Conservation (phyloP, 2,113 vertebrate genomes). For the Coptodon bakossiorum region DNA sequence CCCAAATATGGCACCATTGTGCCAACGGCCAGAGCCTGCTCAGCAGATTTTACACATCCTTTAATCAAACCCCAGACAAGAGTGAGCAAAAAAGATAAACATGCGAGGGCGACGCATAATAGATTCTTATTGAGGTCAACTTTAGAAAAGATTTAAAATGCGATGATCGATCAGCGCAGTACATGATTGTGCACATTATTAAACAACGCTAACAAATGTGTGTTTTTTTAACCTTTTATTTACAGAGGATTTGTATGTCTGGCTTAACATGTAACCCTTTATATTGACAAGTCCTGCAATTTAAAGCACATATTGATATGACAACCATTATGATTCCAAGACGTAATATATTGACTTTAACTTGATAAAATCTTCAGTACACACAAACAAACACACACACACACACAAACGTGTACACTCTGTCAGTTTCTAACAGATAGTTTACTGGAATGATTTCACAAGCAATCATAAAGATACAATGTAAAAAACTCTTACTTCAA, state of each 20-base stretch:
- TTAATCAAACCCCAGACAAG: constrained; percentile 23
- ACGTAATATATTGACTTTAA: constrained; percentile 74
- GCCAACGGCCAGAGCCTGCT: constrained; percentile 22
- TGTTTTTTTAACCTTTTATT: constrained; percentile 68
- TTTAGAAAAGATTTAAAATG: background rate
- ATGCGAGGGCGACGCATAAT: background rate
- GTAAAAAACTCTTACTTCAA: constrained; percentile 77
- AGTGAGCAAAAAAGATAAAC: background rate
- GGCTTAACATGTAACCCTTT: constrained; percentile 73
- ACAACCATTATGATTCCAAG: constrained; percentile 75
- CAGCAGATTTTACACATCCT: constrained; percentile 64
- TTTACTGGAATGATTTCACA: constrained; percentile 78
- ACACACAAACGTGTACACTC: constrained; percentile 69
- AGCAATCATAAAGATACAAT: constrained; percentile 80
- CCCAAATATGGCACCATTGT: constrained; percentile 36
- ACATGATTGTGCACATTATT: background rate
- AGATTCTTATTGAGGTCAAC: background rate
- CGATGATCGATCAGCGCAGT: background rate
- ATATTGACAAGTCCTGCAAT: constrained; percentile 74
- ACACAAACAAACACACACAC: constrained; percentile 62
- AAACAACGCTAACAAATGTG: background rate
- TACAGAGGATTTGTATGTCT: constrained; percentile 76
- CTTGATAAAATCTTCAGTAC: constrained; percentile 70
- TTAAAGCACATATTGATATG: constrained; percentile 75
- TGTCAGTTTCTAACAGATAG: constrained; percentile 70